phyloP scores from a whole-genome alignment of 2,797 vertebrate species.

The Enteromius argenteus region DNA sequence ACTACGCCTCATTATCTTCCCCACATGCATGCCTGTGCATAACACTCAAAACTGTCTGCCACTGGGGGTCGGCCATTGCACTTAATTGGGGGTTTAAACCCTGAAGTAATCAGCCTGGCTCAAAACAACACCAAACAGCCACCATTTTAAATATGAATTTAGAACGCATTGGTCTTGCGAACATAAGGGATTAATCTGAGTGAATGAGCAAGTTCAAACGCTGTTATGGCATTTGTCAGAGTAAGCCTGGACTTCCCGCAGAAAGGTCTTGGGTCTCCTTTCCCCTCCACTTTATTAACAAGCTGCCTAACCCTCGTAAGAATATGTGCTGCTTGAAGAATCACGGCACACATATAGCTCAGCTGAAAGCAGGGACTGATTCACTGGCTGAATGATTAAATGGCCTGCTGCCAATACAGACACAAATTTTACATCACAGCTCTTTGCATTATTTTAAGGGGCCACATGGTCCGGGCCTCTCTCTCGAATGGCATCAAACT shows the following conservation, averaged over 20 bases:
- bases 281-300: constrained; percentile 60
- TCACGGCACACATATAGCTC: constrained; percentile 45
- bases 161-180: constrained; percentile 57
- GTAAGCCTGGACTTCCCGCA: constrained; percentile 60
- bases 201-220: constrained; percentile 66
- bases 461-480: constrained; percentile 25
- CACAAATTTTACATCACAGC: constrained; percentile 43
- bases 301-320: constrained; percentile 46
- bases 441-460: constrained; percentile 32
- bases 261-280: constrained; percentile 52
- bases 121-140: constrained; percentile 59
- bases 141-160: constrained; percentile 64
- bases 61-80: constrained; percentile 49
- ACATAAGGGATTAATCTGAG: constrained; percentile 67
- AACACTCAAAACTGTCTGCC: constrained; percentile 46
- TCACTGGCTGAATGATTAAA: constrained; percentile 57
- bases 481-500: constrained; percentile 61
- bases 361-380: constrained; percentile 40
- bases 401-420: constrained; percentile 52
- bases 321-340: constrained; percentile 55
- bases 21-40: constrained; percentile 48
- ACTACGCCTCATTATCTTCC: constrained; percentile 52
- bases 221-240: constrained; percentile 65
- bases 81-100: constrained; percentile 49
- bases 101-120: constrained; percentile 52